These are phyloP conservation scores for Bettongia penicillata DNA, from an alignment of 2,113 vertebrate species.

Conservation along the genomic window DNA sequence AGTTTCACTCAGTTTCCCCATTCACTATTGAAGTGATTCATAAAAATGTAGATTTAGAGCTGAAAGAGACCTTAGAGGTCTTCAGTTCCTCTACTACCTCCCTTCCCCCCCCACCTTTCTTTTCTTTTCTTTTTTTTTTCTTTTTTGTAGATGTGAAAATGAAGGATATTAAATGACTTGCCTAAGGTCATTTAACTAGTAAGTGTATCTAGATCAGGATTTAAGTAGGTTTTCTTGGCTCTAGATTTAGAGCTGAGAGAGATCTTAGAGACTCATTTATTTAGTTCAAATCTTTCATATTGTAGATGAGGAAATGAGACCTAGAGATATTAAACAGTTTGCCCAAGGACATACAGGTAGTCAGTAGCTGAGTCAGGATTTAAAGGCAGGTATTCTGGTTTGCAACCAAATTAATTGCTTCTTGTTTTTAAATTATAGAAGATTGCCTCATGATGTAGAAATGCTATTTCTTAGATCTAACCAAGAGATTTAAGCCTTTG, in stretches of 20 bases:
- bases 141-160: background rate
- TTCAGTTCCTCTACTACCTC: background rate
- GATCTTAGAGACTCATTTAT: no score
- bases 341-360: background rate
- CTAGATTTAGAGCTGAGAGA: no score
- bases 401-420: background rate
- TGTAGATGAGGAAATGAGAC: no score
- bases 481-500: background rate
- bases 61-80: background rate
- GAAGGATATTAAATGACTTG: background rate
- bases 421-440: background rate
- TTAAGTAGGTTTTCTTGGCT: no score
- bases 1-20: background rate
- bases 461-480: background rate
- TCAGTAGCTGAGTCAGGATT: background rate
- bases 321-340: no score
- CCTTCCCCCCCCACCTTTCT: background rate
- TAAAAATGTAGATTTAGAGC: background rate
- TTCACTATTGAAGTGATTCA: constrained; percentile 39
- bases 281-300: no score
- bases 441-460: background rate
- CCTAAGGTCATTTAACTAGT: no score
- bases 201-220: no score
- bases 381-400: background rate
- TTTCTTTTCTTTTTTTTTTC: no score